phyloP scores from a whole-genome alignment of 2,888 invertebrate genomes.

The Tethea ocularis region DNA sequence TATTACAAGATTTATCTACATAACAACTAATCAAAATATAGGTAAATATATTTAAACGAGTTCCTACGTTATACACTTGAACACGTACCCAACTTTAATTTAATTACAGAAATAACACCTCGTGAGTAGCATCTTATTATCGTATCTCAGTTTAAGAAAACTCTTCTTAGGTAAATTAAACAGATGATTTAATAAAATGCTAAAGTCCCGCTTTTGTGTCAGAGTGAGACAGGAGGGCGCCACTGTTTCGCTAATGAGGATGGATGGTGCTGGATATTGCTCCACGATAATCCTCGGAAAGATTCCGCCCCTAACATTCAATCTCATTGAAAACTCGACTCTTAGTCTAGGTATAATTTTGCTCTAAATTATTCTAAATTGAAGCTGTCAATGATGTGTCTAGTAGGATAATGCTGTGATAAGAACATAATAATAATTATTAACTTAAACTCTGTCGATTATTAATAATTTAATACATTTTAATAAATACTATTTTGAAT shows the following conservation, averaged over 20 bases:
- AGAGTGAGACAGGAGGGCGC: slow-evolving; percentile 41
- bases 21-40: not conserved
- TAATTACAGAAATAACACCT: too few relatives aligned
- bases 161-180: not conserved
- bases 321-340: slow-evolving; percentile 12
- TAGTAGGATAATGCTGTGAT: too few relatives aligned
- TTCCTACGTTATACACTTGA: not conserved
- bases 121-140: too few relatives aligned
- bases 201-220: not conserved
- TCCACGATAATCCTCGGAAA: slow-evolving; percentile 42
- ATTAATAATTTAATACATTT: too few relatives aligned
- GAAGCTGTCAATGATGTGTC: too few relatives aligned
- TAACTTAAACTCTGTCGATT: too few relatives aligned
- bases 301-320: slow-evolving; percentile 20
- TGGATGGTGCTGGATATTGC: slow-evolving; percentile 59
- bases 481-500: too few relatives aligned
- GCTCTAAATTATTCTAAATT: too few relatives aligned
- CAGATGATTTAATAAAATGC: not conserved
- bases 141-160: not conserved
- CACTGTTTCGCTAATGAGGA: slow-evolving; percentile 50
- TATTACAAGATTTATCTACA: not conserved
- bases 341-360: not conserved
- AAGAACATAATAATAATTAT: too few relatives aligned
- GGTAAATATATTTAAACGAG: not conserved
- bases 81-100: too few relatives aligned